Conservation (phyloP, 1,140 invertebrate genomes). For the Probaryconus sp. region DNA sequence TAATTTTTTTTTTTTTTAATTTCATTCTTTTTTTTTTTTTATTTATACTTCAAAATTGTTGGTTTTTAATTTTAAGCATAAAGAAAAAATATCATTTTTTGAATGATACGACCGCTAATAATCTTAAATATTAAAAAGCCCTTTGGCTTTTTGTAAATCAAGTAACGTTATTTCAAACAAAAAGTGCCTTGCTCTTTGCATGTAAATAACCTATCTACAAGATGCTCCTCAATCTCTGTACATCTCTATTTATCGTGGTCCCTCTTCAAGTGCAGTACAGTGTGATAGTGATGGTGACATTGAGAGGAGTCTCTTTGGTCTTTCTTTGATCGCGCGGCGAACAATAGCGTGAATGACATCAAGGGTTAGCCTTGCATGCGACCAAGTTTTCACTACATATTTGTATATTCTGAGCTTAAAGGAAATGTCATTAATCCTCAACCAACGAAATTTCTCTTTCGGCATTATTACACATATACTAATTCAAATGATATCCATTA, state of each 20-base stretch:
- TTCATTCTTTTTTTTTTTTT: constrained; percentile 31
- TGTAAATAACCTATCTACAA: constrained; percentile 48
- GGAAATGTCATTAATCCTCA: constrained; percentile 12
- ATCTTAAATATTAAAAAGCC: background rate
- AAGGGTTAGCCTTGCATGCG: constrained; percentile 45
- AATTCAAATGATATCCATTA: no score
- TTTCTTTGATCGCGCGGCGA: constrained; percentile 57
- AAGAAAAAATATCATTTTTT: no score
- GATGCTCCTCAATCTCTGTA: constrained; percentile 52
- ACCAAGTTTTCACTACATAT: constrained; percentile 47
- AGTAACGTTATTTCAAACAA: constrained; percentile 44
- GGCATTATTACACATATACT: no score
- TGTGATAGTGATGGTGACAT: constrained; percentile 58
- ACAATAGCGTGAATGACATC: constrained; percentile 53
- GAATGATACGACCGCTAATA: no score
- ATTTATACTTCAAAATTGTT: no score
- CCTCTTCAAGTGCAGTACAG: constrained; percentile 50
- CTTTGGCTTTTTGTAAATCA: constrained; percentile 2
- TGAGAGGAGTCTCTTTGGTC: constrained; percentile 53
- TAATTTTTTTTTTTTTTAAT: constrained; percentile 28
- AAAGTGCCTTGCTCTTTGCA: constrained; percentile 36
- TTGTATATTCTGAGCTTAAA: constrained; percentile 15
- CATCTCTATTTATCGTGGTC: constrained; percentile 53
- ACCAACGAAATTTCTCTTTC: background rate
- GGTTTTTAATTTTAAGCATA: no score